Evolutionary conservation across 2,113 vertebrate genomes (phyloP).

Genomic region (Oxyruncus cristatus): DNA sequence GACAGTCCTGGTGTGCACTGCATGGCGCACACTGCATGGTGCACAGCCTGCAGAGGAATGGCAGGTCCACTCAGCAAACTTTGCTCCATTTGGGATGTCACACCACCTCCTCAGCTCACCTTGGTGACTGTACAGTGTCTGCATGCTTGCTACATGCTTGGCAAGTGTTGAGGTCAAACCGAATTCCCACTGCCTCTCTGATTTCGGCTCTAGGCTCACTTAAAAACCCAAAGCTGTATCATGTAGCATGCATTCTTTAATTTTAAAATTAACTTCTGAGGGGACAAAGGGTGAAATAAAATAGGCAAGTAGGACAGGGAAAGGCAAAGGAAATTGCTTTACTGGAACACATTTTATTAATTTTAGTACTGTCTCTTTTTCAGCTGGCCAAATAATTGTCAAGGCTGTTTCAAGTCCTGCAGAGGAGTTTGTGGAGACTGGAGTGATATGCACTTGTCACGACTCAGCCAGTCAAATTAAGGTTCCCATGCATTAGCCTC

Average conservation of each 20-base stretch:
- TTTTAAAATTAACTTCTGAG: slow-evolving; percentile 49
- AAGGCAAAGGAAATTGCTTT: slow-evolving; percentile 65
- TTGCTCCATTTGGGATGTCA: not conserved
- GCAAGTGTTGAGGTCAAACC: not conserved
- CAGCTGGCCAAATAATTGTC: slow-evolving; percentile 38
- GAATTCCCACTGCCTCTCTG: slow-evolving; percentile 38
- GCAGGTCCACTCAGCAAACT: not conserved
- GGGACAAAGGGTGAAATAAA: slow-evolving; percentile 58
- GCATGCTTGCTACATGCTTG: not conserved
- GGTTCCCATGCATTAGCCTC: slow-evolving; percentile 24
- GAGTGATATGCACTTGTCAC: slow-evolving; percentile 19
- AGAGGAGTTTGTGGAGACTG: not conserved
- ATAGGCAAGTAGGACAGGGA: not conserved
- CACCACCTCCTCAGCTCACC: not conserved
- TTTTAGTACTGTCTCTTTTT: slow-evolving; percentile 57
- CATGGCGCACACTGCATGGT: not conserved
- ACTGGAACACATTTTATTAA: slow-evolving; percentile 63
- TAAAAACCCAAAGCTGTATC: slow-evolving; percentile 36
- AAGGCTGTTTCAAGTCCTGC: slow-evolving; percentile 32
- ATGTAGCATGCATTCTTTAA: slow-evolving; percentile 28
- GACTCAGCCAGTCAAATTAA: slow-evolving; percentile 1
- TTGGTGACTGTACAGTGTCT: not conserved
- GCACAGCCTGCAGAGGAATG: not conserved
- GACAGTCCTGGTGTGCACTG: not conserved
- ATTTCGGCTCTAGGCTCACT: slow-evolving; percentile 10